Evolutionary conservation across 2,888 invertebrate genomes (phyloP), one percentile per base, ranked within the genome.

Genomic region (Dynastes tityus): DNA sequence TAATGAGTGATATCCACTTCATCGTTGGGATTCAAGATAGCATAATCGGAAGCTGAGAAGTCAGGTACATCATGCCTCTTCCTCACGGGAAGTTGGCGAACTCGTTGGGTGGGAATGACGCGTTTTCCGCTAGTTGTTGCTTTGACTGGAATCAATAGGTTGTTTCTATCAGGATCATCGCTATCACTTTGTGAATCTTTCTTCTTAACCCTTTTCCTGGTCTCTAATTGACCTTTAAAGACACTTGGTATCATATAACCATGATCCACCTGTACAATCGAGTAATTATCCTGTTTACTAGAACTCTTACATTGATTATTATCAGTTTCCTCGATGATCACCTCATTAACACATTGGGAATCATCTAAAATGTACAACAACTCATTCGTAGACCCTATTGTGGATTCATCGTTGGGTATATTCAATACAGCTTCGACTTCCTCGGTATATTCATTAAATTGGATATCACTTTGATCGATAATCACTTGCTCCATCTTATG

Each of bases 261-360:
- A 80, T 89, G 89, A 79, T 89, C 89, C 4, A 88, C 82, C 77
- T 86, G 86, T 1, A 88, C 87, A 4, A 88, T 84, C 8, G 85
- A 84, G 4, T 83, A 82, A 80, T 84, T 83, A 40, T 85, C 84
- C 0, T 76, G 75, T 70, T 77, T 79, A 45, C 9, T 61, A n/a
- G 16, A 78, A 51, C 16, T 65, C 51, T 51, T 80, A 13, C 55
- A 78, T 37, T 75, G 78, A 27, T 77, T 53, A 11, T 49, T 67
- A 13, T 83, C 84, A 13, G 83, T 82, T 70, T 86, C 87, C 75
- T 87, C 87, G 27, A 88, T 86, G 0, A 88, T 86, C 13, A 88
- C 86, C 76, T 88, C 88, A 77, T 88, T 88, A 4, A 87, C 85
- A 71, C 85, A 86, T 61, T 87, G 85, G 6, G 84, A 83, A 64